Conservation (phyloP, 2,888 invertebrate genomes). For the Ectropis crepuscularia region DNA sequence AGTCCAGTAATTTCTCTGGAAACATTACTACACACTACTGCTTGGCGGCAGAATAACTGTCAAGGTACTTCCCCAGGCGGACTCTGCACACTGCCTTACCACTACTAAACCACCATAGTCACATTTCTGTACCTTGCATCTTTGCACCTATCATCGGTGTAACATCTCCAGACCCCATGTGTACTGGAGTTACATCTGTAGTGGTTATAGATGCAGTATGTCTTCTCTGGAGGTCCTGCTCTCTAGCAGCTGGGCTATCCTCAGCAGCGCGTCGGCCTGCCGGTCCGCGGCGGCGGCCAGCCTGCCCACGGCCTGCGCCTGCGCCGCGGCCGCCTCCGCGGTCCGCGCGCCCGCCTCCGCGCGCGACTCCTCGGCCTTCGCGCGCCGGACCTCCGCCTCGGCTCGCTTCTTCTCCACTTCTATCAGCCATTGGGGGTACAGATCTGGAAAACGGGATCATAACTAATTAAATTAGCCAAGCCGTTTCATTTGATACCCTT, state of each 20-base stretch:
- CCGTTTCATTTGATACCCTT: too few species aligned
- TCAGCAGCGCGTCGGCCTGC: slow-evolving; percentile 64
- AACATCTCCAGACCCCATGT: neutral
- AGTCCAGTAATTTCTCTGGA: too few species aligned
- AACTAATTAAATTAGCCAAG: too few species aligned
- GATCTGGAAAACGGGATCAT: slow-evolving; percentile 45
- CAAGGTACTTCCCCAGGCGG: too few species aligned
- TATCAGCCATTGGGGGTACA: slow-evolving; percentile 72
- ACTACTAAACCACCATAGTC: too few species aligned
- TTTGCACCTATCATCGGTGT: too few species aligned
- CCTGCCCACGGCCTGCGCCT: slow-evolving; percentile 63
- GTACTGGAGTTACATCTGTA: too few species aligned
- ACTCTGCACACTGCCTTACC: too few species aligned
- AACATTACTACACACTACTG: too few species aligned
- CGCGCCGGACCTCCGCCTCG: slow-evolving; percentile 63
- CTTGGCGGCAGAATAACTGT: too few species aligned
- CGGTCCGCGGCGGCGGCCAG: slow-evolving; percentile 61
- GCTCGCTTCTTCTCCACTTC: slow-evolving; percentile 69
- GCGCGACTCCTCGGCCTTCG: slow-evolving; percentile 63
- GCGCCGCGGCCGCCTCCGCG: slow-evolving; percentile 61
- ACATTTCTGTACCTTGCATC: too few species aligned
- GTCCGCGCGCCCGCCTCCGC: slow-evolving; percentile 54
- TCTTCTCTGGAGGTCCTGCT: slow-evolving; percentile 48
- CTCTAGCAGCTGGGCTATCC: slow-evolving; percentile 61
- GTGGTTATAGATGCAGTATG: slow-evolving; percentile 25